Evolutionary conservation across 2,888 invertebrate species (phyloP), one percentile per base, ranked within the genome.

Genomic region (Steinernema scapterisci): DNA sequence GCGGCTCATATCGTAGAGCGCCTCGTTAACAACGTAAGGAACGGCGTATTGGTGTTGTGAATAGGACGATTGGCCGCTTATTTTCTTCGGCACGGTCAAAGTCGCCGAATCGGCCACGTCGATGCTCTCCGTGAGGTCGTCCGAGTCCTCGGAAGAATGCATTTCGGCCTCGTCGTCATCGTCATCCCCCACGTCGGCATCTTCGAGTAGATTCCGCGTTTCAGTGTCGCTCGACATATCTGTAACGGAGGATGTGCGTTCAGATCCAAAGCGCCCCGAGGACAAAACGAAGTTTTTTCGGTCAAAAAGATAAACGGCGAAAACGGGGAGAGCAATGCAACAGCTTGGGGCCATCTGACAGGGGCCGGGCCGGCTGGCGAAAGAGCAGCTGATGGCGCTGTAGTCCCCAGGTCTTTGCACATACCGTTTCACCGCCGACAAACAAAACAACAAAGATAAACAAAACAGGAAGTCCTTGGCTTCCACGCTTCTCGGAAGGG

Each of bases 1-100:
- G 1, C 78, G 77, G 1, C 82, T 83, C 72, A 86, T 84, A 72
- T 80, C 80, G 75, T 83, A 86, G 9, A 84, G 70, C 21, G 54
- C 6, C 3, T 54, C 54, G 54, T 23, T 54, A 3, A 25, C 54
- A n/a, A n/a, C n/a, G 54, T 7, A 9, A 23, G 54, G 54, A 6
- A 5, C 16, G 6, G 54, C 19, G 23, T 7, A 9, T 3, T 54
- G n/a, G 9, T 38, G 63, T 5, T 63, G 63, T 2, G 63, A 63
- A 31, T 63, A 63, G 31, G 63, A 21, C 7, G 63, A 63, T 2
- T 63, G 63, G 38, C 16, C 27, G n/a, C 63, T 63, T 16, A 16
- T 31, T n/a, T 63, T 63, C 63, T 63, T 63, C 16, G 63, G 63
- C 16, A 25, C 63, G 1, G 63, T 63, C 25, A 63, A 27, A 5